These are phyloP conservation scores for Patiria miniata DNA, from an alignment of 35 echinoderm and acorn worm species.

Conservation along the genomic window DNA sequence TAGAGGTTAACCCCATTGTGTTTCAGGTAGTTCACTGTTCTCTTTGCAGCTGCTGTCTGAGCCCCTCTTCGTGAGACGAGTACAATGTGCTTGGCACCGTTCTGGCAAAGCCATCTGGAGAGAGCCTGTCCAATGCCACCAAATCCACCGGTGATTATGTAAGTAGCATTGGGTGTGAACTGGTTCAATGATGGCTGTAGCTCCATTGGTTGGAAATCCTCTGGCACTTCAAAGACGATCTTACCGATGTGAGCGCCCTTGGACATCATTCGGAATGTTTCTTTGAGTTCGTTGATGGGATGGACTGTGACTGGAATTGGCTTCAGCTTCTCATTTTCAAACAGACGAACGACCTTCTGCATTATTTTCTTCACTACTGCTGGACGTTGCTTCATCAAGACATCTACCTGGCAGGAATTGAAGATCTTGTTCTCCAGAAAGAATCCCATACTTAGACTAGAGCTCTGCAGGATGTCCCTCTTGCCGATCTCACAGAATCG, in stretches of 20 bases:
- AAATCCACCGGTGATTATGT: slow-evolving; percentile 68
- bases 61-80: slow-evolving; percentile 37
- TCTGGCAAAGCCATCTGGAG: slow-evolving; percentile 71
- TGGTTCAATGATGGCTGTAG: slow-evolving; percentile 18
- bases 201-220: slow-evolving; percentile 51
- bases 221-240: slow-evolving; percentile 45
- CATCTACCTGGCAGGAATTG: slow-evolving; percentile 67
- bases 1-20: slow-evolving; percentile 45
- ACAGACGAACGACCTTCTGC: slow-evolving; percentile 24
- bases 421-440: slow-evolving; percentile 65
- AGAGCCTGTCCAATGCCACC: slow-evolving; percentile 60
- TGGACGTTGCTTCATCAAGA: slow-evolving; percentile 43
- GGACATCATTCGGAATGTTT: slow-evolving; percentile 34
- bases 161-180: slow-evolving; percentile 72
- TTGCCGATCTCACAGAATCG: slow-evolving; percentile 49
- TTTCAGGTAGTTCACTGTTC: slow-evolving; percentile 55
- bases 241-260: slow-evolving; percentile 23
- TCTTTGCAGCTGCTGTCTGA: slow-evolving; percentile 16
- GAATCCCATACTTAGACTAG: slow-evolving; percentile 29
- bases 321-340: slow-evolving; percentile 37
- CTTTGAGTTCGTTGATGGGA: slow-evolving; percentile 42
- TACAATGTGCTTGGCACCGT: slow-evolving; percentile 78
- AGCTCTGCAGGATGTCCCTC: neutral
- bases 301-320: slow-evolving; percentile 32
- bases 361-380: slow-evolving; percentile 27